These are phyloP conservation scores for Maconellicoccus hirsutus DNA, from an alignment of 1,140 invertebrate species.

Conservation along the genomic window DNA sequence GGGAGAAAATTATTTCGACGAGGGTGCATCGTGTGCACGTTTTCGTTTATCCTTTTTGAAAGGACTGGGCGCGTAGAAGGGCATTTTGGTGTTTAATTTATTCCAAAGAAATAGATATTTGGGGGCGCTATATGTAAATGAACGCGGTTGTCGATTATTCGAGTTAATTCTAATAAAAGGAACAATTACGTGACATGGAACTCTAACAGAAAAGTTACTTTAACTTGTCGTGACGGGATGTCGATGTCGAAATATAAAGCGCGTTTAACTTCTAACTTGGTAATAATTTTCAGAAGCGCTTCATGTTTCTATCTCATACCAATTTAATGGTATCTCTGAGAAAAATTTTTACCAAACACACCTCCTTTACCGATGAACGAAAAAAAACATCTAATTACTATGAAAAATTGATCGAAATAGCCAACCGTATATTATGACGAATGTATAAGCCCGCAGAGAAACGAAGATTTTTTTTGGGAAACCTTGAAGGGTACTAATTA, in stretches of 20 bases:
- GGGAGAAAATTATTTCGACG: too few species aligned
- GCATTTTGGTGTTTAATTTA: background rate
- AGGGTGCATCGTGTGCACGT: background rate
- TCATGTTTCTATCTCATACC: background rate
- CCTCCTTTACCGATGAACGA: background rate
- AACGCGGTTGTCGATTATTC: background rate
- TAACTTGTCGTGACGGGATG: conserved; percentile 2
- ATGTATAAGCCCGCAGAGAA: background rate
- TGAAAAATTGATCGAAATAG: conserved; percentile 4
- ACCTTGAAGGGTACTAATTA: conserved; percentile 8
- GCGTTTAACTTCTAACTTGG: background rate
- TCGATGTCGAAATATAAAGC: background rate
- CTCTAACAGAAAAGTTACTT: background rate
- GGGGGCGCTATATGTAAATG: background rate
- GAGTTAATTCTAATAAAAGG: conserved; percentile 5
- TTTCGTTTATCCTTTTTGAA: background rate
- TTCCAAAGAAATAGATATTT: background rate
- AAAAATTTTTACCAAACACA: background rate
- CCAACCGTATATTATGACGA: background rate
- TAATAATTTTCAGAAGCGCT: background rate
- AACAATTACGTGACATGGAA: conserved; percentile 8
- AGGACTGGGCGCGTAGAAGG: background rate
- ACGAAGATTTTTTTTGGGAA: background rate
- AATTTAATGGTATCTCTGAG: background rate
- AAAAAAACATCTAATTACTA: background rate